Percentiles rank a stretch among this genome's conserved stretches.
Evolutionary conservation across 2,113 vertebrate species (phyloP).

Genomic region (Polypterus senegalus): DNA sequence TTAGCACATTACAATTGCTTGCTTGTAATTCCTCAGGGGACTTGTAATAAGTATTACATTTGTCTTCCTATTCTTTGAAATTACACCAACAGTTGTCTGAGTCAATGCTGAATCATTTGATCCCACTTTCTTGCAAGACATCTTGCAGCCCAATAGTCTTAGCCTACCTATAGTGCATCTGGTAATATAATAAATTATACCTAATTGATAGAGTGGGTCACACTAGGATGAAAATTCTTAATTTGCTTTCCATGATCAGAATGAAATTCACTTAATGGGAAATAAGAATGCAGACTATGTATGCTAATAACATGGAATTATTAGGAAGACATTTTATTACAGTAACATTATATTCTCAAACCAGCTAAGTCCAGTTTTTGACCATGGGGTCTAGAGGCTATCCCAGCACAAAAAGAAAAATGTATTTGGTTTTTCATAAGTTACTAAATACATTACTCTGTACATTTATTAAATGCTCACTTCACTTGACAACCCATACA

Average conservation of each 20-base stretch:
- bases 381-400: too few relatives aligned
- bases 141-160: slow-evolving; percentile 77
- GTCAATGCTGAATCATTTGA: slow-evolving; percentile 78
- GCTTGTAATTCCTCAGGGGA: slow-evolving; percentile 82
- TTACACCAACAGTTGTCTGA: slow-evolving; percentile 82
- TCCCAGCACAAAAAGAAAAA: too few relatives aligned
- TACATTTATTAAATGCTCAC: too few relatives aligned
- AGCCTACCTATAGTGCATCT: slow-evolving; percentile 86
- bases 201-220: slow-evolving; percentile 98
- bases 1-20: slow-evolving; percentile 85
- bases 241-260: slow-evolving; percentile 84
- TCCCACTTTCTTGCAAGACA: slow-evolving; percentile 70
- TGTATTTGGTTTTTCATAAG: too few relatives aligned
- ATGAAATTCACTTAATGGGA: slow-evolving; percentile 54
- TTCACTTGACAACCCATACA: too few relatives aligned
- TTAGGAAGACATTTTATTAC: too few relatives aligned
- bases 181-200: slow-evolving; percentile 90
- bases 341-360: too few relatives aligned
- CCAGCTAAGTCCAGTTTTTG: too few relatives aligned
- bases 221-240: slow-evolving; percentile 80
- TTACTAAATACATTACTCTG: too few relatives aligned
- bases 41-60: slow-evolving; percentile 83
- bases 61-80: slow-evolving; percentile 81
- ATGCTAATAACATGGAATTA: too few relatives aligned
- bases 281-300: background rate